phyloP scores from a whole-genome alignment of 1,140 invertebrate genomes.

The Cyclargus thomasi region DNA sequence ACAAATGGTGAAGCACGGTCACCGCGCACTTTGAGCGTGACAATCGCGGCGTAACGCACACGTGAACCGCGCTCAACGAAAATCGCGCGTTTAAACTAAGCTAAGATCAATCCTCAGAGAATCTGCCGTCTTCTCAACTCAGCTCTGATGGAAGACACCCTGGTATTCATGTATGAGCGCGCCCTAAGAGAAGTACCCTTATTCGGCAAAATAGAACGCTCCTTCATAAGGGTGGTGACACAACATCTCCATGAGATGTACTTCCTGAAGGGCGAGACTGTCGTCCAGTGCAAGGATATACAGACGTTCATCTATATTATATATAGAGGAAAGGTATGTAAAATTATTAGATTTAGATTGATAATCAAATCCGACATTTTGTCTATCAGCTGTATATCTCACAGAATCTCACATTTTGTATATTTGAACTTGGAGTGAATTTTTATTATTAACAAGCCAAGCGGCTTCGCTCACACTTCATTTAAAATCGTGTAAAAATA shows the following conservation, averaged over 20 bases:
- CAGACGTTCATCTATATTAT: slow-evolving; percentile 64
- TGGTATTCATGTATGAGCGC: slow-evolving; percentile 66
- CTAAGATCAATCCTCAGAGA: slow-evolving; percentile 37
- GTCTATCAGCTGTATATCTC: too few species aligned
- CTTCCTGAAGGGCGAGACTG: slow-evolving; percentile 60
- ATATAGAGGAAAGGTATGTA: slow-evolving; percentile 58
- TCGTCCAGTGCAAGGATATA: slow-evolving; percentile 63
- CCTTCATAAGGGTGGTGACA: slow-evolving; percentile 70
- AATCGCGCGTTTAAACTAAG: too few species aligned
- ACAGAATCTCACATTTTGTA: too few species aligned
- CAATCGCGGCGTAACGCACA: too few species aligned
- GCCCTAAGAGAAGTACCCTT: slow-evolving; percentile 67
- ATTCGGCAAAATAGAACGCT: slow-evolving; percentile 66
- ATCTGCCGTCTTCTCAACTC: slow-evolving; percentile 64
- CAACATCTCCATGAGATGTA: slow-evolving; percentile 69
- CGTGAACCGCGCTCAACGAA: too few species aligned
- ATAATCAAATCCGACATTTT: too few species aligned
- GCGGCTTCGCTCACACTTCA: too few species aligned
- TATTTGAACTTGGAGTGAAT: too few species aligned
- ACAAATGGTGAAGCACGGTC: too few species aligned
- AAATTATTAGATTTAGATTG: neutral
- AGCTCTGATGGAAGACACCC: slow-evolving; percentile 68
- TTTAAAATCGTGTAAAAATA: too few species aligned
- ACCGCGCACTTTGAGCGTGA: too few species aligned
- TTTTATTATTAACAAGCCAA: too few species aligned